These are phyloP conservation scores for Champsocephalus gunnari DNA, from an alignment of 2,797 vertebrate species.

Conservation along the genomic window DNA sequence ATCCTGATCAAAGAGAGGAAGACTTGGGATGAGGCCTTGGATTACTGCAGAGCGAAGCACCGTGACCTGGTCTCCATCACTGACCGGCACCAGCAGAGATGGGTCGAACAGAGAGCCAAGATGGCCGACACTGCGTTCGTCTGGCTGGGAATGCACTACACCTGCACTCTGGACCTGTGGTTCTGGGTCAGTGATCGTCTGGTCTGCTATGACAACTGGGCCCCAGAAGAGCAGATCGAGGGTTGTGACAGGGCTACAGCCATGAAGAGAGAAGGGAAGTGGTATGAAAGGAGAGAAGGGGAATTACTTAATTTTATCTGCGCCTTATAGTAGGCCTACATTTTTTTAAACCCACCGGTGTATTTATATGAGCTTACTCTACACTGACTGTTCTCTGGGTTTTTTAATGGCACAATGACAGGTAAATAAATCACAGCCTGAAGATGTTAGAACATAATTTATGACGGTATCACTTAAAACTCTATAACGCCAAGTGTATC, in stretches of 20 bases:
- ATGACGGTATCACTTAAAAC: background rate
- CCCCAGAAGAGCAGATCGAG: fast-evolving
- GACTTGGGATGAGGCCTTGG: too few relatives aligned
- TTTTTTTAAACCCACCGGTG: background rate
- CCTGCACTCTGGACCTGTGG: slow-evolving; percentile 46
- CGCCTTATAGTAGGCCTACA: background rate
- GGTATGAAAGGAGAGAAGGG: background rate
- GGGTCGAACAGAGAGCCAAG: too few relatives aligned
- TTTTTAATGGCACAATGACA: background rate
- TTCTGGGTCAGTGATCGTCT: slow-evolving; percentile 30
- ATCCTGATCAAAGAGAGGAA: too few relatives aligned
- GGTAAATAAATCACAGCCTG: background rate
- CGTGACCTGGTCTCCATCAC: too few relatives aligned
- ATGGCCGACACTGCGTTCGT: too few relatives aligned
- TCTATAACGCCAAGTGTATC: too few relatives aligned
- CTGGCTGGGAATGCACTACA: slow-evolving; percentile 14
- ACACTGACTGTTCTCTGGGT: background rate
- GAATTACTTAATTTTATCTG: slow-evolving; percentile 43
- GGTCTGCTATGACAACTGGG: background rate
- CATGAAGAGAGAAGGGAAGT: fast-evolving
- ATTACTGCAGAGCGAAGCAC: too few relatives aligned
- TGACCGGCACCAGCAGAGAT: too few relatives aligned
- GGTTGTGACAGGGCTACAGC: background rate
- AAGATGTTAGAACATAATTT: background rate
- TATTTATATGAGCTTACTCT: background rate